phyloP scores from a whole-genome alignment of 2,888 invertebrate genomes.

The Nemapogon koenigi region DNA sequence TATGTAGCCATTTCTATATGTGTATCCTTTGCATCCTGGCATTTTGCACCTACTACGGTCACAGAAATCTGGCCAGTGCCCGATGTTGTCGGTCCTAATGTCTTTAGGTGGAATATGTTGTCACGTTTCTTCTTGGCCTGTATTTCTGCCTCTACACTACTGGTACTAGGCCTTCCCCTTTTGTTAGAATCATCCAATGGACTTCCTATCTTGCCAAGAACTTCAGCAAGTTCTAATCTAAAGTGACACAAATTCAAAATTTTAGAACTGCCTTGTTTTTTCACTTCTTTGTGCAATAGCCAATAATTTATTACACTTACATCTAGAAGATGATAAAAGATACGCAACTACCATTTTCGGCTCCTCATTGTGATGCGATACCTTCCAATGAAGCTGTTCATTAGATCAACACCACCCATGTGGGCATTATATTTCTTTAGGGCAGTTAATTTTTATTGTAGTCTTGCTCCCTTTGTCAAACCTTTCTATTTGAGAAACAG shows the following conservation, averaged over 20 bases:
- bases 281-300: constrained; percentile 10
- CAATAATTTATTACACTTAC: constrained; percentile 11
- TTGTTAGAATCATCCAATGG: too few species aligned
- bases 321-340: constrained; percentile 14
- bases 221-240: constrained; percentile 2
- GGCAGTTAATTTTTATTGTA: constrained; percentile 13
- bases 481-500: constrained; percentile 1
- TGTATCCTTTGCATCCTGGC: constrained; percentile 2
- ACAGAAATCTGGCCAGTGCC: constrained; percentile 3
- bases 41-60: constrained; percentile 2
- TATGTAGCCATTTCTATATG: too few species aligned
- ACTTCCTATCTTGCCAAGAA: constrained; percentile 1
- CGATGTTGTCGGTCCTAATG: constrained; percentile 3
- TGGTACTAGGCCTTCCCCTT: constrained; percentile 3
- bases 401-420: constrained; percentile 17
- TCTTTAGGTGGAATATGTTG: too few species aligned
- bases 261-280: background rate
- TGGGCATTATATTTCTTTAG: constrained; percentile 19
- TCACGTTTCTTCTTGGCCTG: constrained; percentile 3
- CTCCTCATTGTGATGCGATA: constrained; percentile 12
- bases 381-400: constrained; percentile 14
- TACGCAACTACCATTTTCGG: constrained; percentile 12
- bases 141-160: background rate
- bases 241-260: background rate
- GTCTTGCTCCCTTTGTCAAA: constrained; percentile 1